phyloP scores from a whole-genome alignment of 2,797 vertebrate genomes.

The Hippocampus kuda region DNA sequence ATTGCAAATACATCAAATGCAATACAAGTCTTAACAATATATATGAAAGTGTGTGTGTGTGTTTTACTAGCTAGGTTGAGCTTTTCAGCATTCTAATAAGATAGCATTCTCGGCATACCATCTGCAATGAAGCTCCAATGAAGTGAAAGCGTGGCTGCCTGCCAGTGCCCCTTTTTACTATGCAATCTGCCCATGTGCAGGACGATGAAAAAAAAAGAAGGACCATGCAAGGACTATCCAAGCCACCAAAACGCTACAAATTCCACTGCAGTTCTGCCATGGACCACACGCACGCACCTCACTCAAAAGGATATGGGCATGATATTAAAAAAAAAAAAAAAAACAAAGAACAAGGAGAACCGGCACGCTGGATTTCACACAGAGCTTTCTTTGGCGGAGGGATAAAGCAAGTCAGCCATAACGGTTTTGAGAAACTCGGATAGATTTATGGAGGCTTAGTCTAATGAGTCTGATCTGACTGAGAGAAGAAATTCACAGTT shows the following conservation, averaged over 20 bases:
- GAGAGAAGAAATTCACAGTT: conserved; percentile 28
- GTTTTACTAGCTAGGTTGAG: conserved; percentile 12
- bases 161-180: conserved; percentile 63
- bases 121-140: conserved; percentile 61
- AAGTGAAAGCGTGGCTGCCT: conserved; percentile 54
- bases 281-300: conserved; percentile 42
- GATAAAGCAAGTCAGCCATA: conserved; percentile 50
- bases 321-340: conserved; percentile 35
- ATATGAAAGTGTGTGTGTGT: conserved; percentile 14
- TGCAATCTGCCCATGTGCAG: conserved; percentile 65
- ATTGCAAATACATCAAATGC: background rate
- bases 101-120: conserved; percentile 65
- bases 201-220: conserved; percentile 6
- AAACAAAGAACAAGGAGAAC: conserved; percentile 40
- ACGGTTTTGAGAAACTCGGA: conserved; percentile 39
- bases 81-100: conserved; percentile 39
- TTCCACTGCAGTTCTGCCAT: conserved; percentile 55
- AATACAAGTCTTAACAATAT: conserved; percentile 3
- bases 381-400: conserved; percentile 50
- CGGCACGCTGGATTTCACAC: conserved; percentile 45
- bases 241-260: conserved; percentile 49
- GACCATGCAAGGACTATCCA: conserved; percentile 47
- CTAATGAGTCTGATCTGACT: conserved; percentile 38
- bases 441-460: conserved; percentile 54
- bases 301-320: conserved; percentile 52